Base-by-base conservation (phyloP, 2,113 vertebrate genomes). In the Mustela lutreola region DNA sequence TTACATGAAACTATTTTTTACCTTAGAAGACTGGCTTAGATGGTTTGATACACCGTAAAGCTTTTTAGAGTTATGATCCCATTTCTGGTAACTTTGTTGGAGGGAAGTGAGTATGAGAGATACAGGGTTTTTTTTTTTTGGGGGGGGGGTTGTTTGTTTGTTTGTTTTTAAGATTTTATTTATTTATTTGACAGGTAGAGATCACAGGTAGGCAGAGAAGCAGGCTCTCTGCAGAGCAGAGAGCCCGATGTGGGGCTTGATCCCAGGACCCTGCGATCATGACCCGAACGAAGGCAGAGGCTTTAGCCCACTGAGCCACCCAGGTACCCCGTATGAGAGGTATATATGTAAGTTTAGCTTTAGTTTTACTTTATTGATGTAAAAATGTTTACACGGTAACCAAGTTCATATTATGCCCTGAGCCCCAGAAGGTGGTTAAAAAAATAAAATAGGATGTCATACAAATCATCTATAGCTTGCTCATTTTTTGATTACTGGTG, bases 351-450 rank as follows among this genome's bases (percentile, higher is more conserved):
- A 76, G 15, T 92, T 84, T 62, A 62, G 53, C 2, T 36, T 83
- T 48, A 65, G 60, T 95, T 96, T 88, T 83, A 65, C 28, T 94
- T 90, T 58, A 33, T 71, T 95, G 36, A 33, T 79, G 7, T 87
- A 82, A 78, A 60, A 71, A 65, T 2, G 62, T 65, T 81, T 76
- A 50, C 22, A 75, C 11, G 62, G 28, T 93, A 88, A 67, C 76
- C 21, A 89, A 88, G 15, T 83, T 95, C 81, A 5, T 70, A 22
- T 78, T 93, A 31, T 11, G 60, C 53, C 26, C 50, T 84, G 48
- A 19, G 9, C 36, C n/a, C 76, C n/a, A 28, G 60, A 94, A 79
- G 33, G 67, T 60, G 19, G 24, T 67, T 22, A 73, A 45, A 70
- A 50, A 82, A 62, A 58, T 22, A 71, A 70, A 53, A 50, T 14